Base-by-base conservation (phyloP, 2,888 invertebrate genomes). In the Dynastes maya region DNA sequence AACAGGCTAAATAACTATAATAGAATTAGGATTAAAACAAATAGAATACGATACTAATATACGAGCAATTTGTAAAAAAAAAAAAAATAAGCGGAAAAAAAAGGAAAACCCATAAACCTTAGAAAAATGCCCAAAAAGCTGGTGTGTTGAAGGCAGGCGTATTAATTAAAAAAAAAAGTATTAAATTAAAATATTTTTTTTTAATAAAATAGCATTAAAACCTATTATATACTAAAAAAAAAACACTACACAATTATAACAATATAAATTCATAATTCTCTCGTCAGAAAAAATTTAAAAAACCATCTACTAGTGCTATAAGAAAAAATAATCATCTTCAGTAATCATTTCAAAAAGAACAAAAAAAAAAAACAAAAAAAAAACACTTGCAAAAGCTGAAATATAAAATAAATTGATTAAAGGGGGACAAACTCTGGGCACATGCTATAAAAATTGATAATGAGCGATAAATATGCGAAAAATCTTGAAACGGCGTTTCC, bases 61-160 rank as follows among this genome's bases (percentile, higher is more conserved):
- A 55, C 55, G 13, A 13, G 27, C 13, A 63, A 63, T 6, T 32
- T 27, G 32, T 63, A 9, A 29, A 68, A 68, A 68, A 22, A 68
- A 22, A 37, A 37, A 8, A 29, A n/a, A 40, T n/a, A 65, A 65
- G n/a, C 22, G 22, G 55, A 16, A 61, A 74, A 81, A 80, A 79
- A 81, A 74, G 78, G 70, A 80, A 82, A 70, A 82, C 80, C 79
- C 63, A 81, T 80, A 82, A 82, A 84, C 83, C 72, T 11, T 40
- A 63, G 16, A 68, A 29, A 29, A 63, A 68, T 32, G 51, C 40
- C 68, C 61, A 55, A 71, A 71, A 74, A 74, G 72, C 72, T 74
- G 72, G 72, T 74, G 83, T 85, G 83, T 85, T 85, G 85, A 85
- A 85, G 83, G 72, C 72, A 74, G 72, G 72, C 72, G 72, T 51